A percentile compares a stretch with the other conserved stretches of the same genome.
Conservation (phyloP, 1,140 invertebrate species). For the Hermatobates lingyangjiaoensis region DNA sequence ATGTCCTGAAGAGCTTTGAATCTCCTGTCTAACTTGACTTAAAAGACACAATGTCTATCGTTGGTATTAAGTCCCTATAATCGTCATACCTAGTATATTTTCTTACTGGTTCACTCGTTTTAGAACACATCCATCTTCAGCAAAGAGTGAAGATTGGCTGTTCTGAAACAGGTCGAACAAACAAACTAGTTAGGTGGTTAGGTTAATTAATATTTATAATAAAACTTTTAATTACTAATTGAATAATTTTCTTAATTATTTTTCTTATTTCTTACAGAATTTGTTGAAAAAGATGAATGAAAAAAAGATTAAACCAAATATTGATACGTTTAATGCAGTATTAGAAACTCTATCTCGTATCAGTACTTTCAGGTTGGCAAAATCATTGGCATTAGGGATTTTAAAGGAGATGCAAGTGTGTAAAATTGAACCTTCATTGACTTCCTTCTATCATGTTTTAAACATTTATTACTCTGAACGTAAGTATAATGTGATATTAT, state of each 20-base stretch:
- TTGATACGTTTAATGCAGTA: conserved; percentile 51
- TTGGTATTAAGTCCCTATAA: too few relatives aligned
- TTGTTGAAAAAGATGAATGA: conserved; percentile 37
- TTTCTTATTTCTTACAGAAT: conserved; percentile 20
- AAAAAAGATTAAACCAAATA: conserved; percentile 39
- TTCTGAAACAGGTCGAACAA: too few relatives aligned
- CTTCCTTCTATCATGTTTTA: conserved; percentile 52
- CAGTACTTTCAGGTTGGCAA: conserved; percentile 25
- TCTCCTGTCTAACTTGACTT: too few relatives aligned
- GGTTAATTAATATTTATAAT: too few relatives aligned
- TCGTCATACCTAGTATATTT: too few relatives aligned
- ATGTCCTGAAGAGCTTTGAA: too few relatives aligned
- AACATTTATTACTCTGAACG: conserved; percentile 44
- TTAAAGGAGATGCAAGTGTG: conserved; percentile 45
- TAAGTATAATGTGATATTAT: conserved; percentile 27
- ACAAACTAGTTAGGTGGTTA: too few relatives aligned
- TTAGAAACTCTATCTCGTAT: conserved; percentile 34
- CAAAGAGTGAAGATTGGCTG: too few relatives aligned
- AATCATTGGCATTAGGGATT: conserved; percentile 28
- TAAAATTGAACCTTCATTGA: conserved; percentile 49
- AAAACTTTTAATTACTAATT: too few relatives aligned
- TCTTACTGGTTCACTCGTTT: too few relatives aligned
- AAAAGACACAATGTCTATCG: too few relatives aligned
- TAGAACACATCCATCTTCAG: too few relatives aligned
- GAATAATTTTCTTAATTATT: conserved; percentile 5